Percentiles rank a stretch among this genome's conserved stretches.
These are phyloP conservation scores for Peucedramus taeniatus DNA, from an alignment of 2,113 vertebrate species.

Conservation along the genomic window DNA sequence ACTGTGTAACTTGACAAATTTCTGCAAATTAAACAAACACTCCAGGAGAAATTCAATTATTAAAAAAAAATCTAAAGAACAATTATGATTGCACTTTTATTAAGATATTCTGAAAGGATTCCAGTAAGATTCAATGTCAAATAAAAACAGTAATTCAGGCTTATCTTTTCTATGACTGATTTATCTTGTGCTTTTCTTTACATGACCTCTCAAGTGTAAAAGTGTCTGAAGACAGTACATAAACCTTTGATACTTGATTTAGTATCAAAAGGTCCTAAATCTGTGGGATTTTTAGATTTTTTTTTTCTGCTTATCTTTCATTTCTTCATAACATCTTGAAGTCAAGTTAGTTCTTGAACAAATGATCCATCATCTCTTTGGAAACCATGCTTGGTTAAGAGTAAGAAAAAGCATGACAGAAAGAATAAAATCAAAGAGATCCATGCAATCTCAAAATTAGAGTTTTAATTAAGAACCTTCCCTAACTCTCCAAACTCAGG, in stretches of 20 bases:
- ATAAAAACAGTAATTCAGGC: neutral
- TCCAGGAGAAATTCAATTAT: neutral
- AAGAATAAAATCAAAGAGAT: neutral
- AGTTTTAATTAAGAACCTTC: neutral
- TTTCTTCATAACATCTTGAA: neutral
- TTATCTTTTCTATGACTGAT: neutral
- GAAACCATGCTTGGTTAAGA: neutral
- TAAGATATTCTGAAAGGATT: neutral
- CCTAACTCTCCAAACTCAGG: neutral
- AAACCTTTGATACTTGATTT: neutral
- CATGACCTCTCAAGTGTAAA: fast-evolving
- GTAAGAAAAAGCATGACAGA: neutral
- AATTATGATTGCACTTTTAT: neutral
- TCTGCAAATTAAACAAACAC: neutral
- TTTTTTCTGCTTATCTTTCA: neutral
- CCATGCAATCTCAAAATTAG: neutral
- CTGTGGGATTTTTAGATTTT: too few species aligned
- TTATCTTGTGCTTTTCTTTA: neutral
- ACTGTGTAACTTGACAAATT: neutral
- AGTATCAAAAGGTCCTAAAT: neutral
- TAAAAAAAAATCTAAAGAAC: neutral
- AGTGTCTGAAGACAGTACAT: neutral
- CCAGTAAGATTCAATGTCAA: neutral
- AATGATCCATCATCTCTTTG: neutral
- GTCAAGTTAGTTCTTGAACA: neutral